A percentile compares a stretch with the other conserved stretches of the same genome.
These are phyloP conservation scores for Xyliphius kryptos DNA, from an alignment of 2,113 vertebrate genomes.

Conservation along the genomic window DNA sequence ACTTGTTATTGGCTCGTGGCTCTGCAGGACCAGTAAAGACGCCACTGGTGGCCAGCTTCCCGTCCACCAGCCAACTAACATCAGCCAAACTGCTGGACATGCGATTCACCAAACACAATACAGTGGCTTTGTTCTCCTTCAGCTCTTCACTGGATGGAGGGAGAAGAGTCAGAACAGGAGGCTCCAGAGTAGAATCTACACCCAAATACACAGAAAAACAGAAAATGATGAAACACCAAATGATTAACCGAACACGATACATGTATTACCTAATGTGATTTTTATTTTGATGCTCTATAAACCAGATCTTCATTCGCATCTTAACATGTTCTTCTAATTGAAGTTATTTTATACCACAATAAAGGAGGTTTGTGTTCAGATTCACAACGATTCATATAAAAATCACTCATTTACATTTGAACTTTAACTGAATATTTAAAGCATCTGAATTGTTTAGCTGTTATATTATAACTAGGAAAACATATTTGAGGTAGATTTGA, in stretches of 20 bases:
- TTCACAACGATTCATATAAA: too few species aligned
- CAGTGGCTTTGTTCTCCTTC: slow-evolving; percentile 45
- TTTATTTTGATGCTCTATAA: background rate
- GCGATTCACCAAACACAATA: slow-evolving; percentile 52
- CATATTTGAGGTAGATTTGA: too few species aligned
- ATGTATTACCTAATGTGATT: background rate
- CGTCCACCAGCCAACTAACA: slow-evolving; percentile 24
- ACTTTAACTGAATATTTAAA: too few species aligned
- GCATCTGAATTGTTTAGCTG: too few species aligned
- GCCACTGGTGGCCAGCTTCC: slow-evolving; percentile 43
- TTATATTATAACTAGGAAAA: too few species aligned
- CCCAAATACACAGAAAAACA: background rate
- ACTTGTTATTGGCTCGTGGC: slow-evolving; percentile 29
- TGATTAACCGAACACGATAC: too few species aligned
- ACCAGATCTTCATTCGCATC: too few species aligned
- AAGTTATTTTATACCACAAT: too few species aligned
- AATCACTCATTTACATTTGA: too few species aligned
- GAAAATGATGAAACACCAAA: background rate
- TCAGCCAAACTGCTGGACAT: slow-evolving; percentile 35
- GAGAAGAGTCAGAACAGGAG: slow-evolving; percentile 54
- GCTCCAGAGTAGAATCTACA: slow-evolving; percentile 45
- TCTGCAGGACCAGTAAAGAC: slow-evolving; percentile 50
- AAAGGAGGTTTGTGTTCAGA: too few species aligned
- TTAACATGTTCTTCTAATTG: too few species aligned
- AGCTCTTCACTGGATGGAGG: slow-evolving; percentile 55